Conservation (phyloP, 92 coral and sea anemone species). For the Metridium senile region DNA sequence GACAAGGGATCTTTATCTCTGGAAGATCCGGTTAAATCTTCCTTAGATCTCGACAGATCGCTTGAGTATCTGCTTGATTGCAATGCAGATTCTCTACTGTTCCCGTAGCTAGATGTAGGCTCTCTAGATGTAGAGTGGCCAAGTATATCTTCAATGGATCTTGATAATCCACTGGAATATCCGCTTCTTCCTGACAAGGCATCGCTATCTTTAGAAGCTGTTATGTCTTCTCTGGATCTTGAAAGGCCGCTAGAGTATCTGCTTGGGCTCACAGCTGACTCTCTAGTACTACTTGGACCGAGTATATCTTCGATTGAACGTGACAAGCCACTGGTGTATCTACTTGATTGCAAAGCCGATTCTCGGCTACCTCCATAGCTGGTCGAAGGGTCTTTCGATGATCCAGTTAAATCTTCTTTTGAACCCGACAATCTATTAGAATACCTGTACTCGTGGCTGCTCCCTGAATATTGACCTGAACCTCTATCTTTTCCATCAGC, state of each 20-base stretch:
- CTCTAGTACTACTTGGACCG: background rate
- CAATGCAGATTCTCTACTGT: background rate
- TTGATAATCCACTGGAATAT: background rate
- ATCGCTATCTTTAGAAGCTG: background rate
- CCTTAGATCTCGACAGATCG: background rate
- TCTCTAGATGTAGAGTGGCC: background rate
- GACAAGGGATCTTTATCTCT: background rate
- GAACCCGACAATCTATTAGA: background rate
- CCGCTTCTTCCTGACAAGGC: background rate
- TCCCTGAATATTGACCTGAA: background rate
- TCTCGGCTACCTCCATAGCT: background rate
- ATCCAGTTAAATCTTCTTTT: background rate
- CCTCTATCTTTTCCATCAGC: background rate
- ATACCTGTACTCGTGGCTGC: background rate
- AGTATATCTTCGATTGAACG: background rate
- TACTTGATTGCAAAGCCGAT: background rate
- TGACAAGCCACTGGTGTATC: background rate
- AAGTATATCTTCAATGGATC: background rate
- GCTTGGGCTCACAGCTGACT: background rate
- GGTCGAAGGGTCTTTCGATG: no score
- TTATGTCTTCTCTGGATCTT: background rate
- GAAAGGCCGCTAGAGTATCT: background rate
- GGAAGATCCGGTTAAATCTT: background rate
- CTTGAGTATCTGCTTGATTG: background rate
- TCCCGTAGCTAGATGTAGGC: background rate